Conservation (phyloP, 2,888 invertebrate species). For the Drosophila pseudotalamancana region DNA sequence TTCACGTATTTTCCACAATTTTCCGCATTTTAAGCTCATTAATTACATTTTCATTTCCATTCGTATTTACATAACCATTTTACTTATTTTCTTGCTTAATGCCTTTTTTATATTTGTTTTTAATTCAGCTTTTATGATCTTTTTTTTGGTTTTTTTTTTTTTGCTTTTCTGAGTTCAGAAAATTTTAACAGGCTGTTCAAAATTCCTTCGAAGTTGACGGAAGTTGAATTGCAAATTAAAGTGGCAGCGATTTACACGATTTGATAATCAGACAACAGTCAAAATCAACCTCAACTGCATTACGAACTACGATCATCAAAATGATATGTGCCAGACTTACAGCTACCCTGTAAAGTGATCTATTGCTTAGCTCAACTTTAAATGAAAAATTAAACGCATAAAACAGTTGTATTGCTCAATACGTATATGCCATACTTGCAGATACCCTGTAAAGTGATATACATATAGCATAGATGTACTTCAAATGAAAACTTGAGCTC, state of each 20-base stretch:
- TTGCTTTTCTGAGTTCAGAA: slow-evolving; percentile 41
- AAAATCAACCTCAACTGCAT: slow-evolving; percentile 55
- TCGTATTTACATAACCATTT: slow-evolving; percentile 71
- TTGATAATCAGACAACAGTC: slow-evolving; percentile 34
- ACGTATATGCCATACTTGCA: no score
- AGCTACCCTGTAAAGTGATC: no score
- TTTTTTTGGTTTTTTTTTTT: slow-evolving; percentile 11
- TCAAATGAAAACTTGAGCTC: no score
- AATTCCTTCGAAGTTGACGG: slow-evolving; percentile 66
- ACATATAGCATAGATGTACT: no score
- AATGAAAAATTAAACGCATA: no score
- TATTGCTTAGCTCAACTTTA: no score
- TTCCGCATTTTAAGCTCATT: slow-evolving; percentile 76
- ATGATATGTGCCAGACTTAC: neutral
- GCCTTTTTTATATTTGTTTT: slow-evolving; percentile 25
- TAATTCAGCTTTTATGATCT: neutral
- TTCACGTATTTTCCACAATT: slow-evolving; percentile 63
- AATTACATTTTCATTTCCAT: slow-evolving; percentile 72
- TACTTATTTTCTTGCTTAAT: slow-evolving; percentile 40
- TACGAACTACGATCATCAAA: slow-evolving; percentile 43
- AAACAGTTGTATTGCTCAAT: no score
- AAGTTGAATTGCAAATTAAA: slow-evolving; percentile 74
- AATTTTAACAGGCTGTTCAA: slow-evolving; percentile 38
- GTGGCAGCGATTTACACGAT: slow-evolving; percentile 53
- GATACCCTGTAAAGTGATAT: no score